phyloP scores from a whole-genome alignment of 2,888 invertebrate genomes.

The Ceraclea dissimilis region DNA sequence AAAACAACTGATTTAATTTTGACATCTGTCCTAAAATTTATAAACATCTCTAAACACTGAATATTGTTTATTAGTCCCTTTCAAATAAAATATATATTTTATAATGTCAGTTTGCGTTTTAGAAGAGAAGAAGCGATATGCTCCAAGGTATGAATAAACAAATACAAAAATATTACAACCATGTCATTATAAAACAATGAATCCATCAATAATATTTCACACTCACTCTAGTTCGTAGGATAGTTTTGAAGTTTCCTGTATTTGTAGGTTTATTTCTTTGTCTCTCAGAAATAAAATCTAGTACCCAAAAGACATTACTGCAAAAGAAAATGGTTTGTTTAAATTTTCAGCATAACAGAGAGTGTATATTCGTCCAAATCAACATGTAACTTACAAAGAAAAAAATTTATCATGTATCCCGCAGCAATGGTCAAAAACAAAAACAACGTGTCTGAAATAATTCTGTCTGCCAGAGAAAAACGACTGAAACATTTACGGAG shows the following conservation, averaged over 20 bases:
- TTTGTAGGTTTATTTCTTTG: no score
- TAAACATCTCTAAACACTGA: neutral
- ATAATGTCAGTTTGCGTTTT: neutral
- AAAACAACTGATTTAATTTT: neutral
- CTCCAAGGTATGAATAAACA: neutral
- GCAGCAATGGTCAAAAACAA: constrained; percentile 28
- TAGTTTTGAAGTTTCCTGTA: no score
- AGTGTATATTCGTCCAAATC: constrained; percentile 32
- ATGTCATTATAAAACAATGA: no score
- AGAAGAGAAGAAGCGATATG: neutral
- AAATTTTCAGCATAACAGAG: neutral
- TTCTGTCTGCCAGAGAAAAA: constrained; percentile 69
- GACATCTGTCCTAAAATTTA: neutral
- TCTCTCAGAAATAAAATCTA: no score
- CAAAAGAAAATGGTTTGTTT: no score
- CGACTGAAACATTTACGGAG: constrained; percentile 71
- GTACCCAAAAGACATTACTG: no score
- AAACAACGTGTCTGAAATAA: constrained; percentile 50
- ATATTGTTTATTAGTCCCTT: neutral
- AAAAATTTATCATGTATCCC: constrained; percentile 29
- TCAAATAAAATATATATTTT: neutral
- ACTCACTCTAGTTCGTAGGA: no score
- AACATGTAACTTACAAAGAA: constrained; percentile 34
- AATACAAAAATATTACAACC: no score
- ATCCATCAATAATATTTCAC: no score